Evolutionary conservation across 2,797 vertebrate species (phyloP), one percentile per base, ranked within the genome.

Genomic region (Ataeniobius toweri): DNA sequence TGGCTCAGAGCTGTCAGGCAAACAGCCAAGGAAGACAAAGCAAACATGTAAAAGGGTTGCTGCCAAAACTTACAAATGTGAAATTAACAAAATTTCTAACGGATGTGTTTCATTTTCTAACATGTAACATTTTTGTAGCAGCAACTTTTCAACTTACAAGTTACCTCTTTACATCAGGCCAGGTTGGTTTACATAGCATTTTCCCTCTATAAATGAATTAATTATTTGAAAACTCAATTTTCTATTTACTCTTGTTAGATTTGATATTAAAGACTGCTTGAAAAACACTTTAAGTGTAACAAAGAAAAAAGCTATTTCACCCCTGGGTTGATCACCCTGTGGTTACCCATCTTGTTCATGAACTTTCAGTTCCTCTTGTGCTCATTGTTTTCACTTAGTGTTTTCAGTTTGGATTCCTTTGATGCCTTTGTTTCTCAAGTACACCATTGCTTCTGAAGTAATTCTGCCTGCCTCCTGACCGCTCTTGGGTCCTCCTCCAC

Each of bases 1-100:
- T 71, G 76, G 26, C 65, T 73, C 82, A 71, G 77, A 81, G 56
- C 83, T 84, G 89, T 89, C 87, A 89, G 73, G 89, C 86, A 92
- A 76, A 88, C 80, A 51, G 72, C 89, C 86, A 80, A 82, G 77
- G 68, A 85, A 78, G 36, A 31, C 9, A 59, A 81, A 71, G 68
- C 22, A 86, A 81, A 85, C 5, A 74, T 75, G 76, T 28, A 48
- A 70, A n/a, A 68, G 39, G 65, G 39, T n/a, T 69, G 22, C 67
- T 46, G 67, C 22, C 10, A 46, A 70, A 70, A 70, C 44, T 28
- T 9, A 5, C 28, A 70, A 50, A 18, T 70, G 8, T 50, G 36
- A 70, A 26, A 67, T 39, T 41, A 22, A 18, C 2, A 39, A 18
- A 36, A 56, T 18, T 51, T 16, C 12, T 20, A 39, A 20, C 31